Base-by-base conservation (phyloP, 2,888 invertebrate genomes). In the Spisula subtruncata region DNA sequence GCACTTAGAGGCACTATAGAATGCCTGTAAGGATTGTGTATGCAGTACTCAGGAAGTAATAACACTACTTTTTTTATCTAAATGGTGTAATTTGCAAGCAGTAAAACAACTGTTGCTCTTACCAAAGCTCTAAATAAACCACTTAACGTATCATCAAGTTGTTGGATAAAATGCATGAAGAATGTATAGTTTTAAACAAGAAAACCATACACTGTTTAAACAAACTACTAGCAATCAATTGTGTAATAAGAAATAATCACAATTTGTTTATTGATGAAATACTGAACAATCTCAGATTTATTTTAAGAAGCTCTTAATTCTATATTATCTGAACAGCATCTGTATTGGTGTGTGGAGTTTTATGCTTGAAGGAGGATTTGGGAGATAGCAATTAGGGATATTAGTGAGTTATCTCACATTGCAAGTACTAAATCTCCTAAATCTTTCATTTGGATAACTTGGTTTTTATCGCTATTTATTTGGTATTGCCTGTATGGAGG, bases 241-340 rank as follows among this genome's bases (percentile, higher is more conserved):
- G 75, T 75, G 75, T 32, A 75, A 75, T 75, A 75, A 75, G 75
- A 75, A 75, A 75, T 66, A 66, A 66, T 66, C 60, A 25, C 60
- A n/a, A 66, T 25, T 66, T 66, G 60, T 66, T 66, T 66, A 66
- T 66, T 66, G 60, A 66, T 66, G 25, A 66, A 66, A 66, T 66
- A 25, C 60, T 16, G 16, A 51, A 51, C 1, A 51, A 51, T 51
- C 51, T 66, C 25, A 25, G 25, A 66, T 66, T 66, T 66, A 66
- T 66, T 66, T 66, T 66, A 66, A 66, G 60, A n/a, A 66, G 60
- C 25, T 66, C 25, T 12, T 41, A 41, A 41, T 41, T 66, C 60
- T 66, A 25, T 25, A 8, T 41, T 41, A 66, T 66, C 60, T n/a
- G 8, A 66, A 66, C 25, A 6, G 60, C 25, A 66, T 66, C 60